Conservation (phyloP, 2,113 vertebrate genomes). For the Crotalus horridus region DNA sequence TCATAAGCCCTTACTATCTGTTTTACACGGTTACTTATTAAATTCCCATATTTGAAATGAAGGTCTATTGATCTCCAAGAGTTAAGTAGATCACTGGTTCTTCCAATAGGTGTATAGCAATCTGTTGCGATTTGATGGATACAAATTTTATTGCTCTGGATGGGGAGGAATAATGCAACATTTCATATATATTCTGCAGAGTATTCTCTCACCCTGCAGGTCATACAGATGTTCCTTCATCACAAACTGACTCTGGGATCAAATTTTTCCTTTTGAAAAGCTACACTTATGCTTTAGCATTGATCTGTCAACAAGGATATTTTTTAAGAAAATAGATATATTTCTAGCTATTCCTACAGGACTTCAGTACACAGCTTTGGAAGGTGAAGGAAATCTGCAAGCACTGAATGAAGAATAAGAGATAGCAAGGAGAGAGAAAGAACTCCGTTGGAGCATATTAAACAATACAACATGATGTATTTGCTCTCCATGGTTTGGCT, state of each 20-base stretch:
- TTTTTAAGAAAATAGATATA: neutral
- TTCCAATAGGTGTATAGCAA: neutral
- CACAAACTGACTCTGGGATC: neutral
- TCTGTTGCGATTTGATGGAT: neutral
- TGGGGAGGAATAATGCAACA: neutral
- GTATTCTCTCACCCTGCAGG: neutral
- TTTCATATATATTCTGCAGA: neutral
- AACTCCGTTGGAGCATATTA: neutral
- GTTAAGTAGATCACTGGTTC: neutral
- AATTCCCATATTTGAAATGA: neutral
- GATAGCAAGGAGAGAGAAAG: neutral
- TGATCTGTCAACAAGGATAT: neutral
- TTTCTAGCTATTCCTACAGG: neutral
- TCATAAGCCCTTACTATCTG: neutral
- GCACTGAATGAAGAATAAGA: neutral
- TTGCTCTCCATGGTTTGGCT: neutral
- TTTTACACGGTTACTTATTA: neutral
- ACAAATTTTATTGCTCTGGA: neutral
- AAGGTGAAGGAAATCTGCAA: neutral
- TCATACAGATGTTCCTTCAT: neutral
- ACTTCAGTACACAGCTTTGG: neutral
- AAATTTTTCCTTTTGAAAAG: neutral
- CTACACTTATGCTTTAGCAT: neutral
- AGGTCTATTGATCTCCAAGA: neutral
- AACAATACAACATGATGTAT: neutral